phyloP scores from a whole-genome alignment of 2,888 invertebrate species.

The Eumacrocentrus americanus region DNA sequence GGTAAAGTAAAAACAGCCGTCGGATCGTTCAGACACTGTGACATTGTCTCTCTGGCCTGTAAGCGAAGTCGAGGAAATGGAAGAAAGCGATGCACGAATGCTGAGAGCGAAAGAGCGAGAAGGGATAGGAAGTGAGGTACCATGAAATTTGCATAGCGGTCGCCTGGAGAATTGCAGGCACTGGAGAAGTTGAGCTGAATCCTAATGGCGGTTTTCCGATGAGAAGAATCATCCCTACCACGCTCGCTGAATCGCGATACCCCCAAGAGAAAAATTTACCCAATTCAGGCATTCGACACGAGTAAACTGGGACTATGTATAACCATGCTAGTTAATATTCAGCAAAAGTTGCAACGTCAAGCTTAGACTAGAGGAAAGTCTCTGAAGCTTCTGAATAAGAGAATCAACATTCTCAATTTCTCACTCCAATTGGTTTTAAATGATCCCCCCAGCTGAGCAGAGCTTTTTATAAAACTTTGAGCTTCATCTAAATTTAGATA shows the following conservation, averaged over 20 bases:
- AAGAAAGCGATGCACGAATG: slow-evolving; percentile 10
- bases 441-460: no score
- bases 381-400: no score
- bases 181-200: slow-evolving; percentile 46
- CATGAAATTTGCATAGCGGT: slow-evolving; percentile 54
- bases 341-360: background rate
- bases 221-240: slow-evolving; percentile 43
- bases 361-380: background rate
- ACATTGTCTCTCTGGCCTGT: slow-evolving; percentile 27
- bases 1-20: slow-evolving; percentile 23
- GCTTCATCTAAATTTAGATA: background rate
- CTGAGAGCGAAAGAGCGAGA: slow-evolving; percentile 13
- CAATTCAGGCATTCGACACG: slow-evolving; percentile 14
- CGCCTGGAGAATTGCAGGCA: slow-evolving; percentile 44
- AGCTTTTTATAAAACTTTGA: background rate
- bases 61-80: slow-evolving; percentile 19
- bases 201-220: slow-evolving; percentile 45
- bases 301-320: slow-evolving; percentile 6
- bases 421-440: background rate
- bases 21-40: slow-evolving; percentile 26
- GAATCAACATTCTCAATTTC: background rate
- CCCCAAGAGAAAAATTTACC: slow-evolving; percentile 22
- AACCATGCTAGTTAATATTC: slow-evolving; percentile 4
- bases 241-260: slow-evolving; percentile 31
- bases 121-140: slow-evolving; percentile 10